Conservation (phyloP, 2,113 vertebrate species). For the Sorex fumeus region DNA sequence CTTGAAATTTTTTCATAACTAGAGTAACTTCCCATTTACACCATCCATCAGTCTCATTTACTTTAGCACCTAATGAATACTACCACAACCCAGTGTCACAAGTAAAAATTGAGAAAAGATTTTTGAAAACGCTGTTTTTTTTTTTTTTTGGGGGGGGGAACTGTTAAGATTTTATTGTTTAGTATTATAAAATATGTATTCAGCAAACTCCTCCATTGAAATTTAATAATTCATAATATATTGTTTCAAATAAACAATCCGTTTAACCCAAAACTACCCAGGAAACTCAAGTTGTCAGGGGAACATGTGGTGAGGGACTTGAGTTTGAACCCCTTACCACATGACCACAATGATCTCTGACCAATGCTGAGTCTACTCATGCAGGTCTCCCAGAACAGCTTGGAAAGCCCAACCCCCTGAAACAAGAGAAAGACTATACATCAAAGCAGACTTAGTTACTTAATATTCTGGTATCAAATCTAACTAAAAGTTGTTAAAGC, state of each 20-base stretch:
- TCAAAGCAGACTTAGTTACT: conserved; percentile 42
- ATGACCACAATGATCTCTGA: too few species aligned
- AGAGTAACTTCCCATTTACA: background rate
- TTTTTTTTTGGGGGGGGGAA: too few species aligned
- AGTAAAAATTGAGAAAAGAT: too few species aligned
- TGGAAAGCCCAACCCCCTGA: too few species aligned
- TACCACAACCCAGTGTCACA: background rate
- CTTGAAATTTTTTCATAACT: background rate
- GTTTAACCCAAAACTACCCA: conserved; percentile 30
- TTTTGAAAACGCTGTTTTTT: too few species aligned
- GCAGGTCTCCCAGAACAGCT: too few species aligned
- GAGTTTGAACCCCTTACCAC: too few species aligned
- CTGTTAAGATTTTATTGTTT: too few species aligned
- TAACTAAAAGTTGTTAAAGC: background rate
- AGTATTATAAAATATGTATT: conserved; percentile 28
- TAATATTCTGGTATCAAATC: background rate
- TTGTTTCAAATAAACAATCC: conserved; percentile 1
- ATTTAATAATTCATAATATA: conserved; percentile 2
- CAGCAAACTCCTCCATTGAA: background rate
- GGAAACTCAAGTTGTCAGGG: background rate
- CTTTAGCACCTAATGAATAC: conserved; percentile 9
- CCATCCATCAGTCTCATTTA: conserved; percentile 23
- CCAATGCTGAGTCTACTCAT: too few species aligned
- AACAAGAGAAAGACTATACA: background rate
- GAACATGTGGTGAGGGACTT: too few species aligned